Conservation (phyloP, 2,797 vertebrate species). For the Florisuga fusca region DNA sequence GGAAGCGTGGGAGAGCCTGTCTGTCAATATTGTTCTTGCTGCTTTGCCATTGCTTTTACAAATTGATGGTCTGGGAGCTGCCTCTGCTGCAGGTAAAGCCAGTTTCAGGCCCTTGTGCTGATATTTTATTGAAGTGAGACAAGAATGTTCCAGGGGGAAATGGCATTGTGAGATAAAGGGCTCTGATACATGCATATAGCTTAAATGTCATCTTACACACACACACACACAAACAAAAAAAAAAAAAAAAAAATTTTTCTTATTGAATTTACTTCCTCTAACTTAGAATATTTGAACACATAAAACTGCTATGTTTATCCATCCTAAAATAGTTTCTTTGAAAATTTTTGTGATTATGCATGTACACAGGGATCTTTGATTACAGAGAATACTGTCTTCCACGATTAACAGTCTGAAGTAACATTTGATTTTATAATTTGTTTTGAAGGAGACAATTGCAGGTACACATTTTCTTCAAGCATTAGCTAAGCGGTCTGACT, state of each 20-base stretch:
- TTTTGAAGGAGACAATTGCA: constrained; percentile 46
- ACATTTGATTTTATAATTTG: constrained; percentile 33
- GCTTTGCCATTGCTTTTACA: constrained; percentile 74
- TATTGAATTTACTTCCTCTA: neutral
- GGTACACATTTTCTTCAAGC: constrained; percentile 45
- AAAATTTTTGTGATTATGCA: constrained; percentile 24
- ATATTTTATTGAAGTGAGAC: constrained; percentile 70
- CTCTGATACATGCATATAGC: constrained; percentile 2
- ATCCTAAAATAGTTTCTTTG: neutral
- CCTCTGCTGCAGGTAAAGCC: constrained; percentile 82
- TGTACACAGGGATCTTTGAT: neutral
- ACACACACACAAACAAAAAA: too few relatives aligned
- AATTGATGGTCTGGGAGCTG: constrained; percentile 83
- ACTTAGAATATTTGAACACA: neutral
- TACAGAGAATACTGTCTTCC: constrained; percentile 13
- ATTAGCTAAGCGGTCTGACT: constrained; percentile 54
- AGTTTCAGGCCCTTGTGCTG: constrained; percentile 62
- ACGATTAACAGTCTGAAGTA: constrained; percentile 14
- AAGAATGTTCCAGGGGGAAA: constrained; percentile 36
- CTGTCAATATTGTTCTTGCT: constrained; percentile 70
- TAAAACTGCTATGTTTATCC: neutral
- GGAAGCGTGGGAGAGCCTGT: constrained; percentile 67
- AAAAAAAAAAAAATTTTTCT: too few relatives aligned
- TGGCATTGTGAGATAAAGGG: constrained; percentile 49
- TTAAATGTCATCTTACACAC: constrained; percentile 54